Percentiles rank a stretch among this genome's conserved stretches.
These are phyloP conservation scores for Decapterus maruadsi DNA, from an alignment of 2,797 vertebrate genomes.

Conservation along the genomic window DNA sequence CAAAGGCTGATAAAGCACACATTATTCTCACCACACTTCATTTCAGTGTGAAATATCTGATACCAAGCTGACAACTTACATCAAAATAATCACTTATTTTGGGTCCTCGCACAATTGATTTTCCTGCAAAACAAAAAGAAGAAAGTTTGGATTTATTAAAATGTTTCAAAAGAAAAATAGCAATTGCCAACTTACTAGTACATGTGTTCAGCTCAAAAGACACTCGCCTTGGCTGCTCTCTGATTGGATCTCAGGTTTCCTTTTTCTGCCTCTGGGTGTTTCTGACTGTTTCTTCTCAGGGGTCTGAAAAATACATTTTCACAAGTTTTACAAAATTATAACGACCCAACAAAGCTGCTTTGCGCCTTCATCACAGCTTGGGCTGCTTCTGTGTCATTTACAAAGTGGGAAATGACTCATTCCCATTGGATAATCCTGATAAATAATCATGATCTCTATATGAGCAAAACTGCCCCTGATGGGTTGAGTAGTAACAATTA, in stretches of 20 bases:
- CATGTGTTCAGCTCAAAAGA: slow-evolving; percentile 21
- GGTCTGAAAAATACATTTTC: slow-evolving; percentile 84
- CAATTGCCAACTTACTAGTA: slow-evolving; percentile 3
- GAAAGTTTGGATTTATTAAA: slow-evolving; percentile 21
- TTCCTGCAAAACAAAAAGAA: slow-evolving; percentile 84
- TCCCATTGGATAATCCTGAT: slow-evolving; percentile 1
- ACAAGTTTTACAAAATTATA: not conserved
- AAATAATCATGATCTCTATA: not conserved
- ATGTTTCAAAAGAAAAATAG: slow-evolving; percentile 22
- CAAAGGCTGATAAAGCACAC: slow-evolving; percentile 5
- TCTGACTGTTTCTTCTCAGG: slow-evolving; percentile 98
- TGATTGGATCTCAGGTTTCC: slow-evolving; percentile 97
- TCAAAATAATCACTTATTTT: slow-evolving; percentile 99
- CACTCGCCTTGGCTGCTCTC: slow-evolving; percentile 96
- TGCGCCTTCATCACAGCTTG: not conserved
- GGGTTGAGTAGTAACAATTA: slow-evolving; percentile 3
- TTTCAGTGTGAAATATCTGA: slow-evolving; percentile 18
- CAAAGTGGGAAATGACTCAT: not conserved
- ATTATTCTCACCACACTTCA: not conserved
- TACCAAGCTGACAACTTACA: slow-evolving; percentile 84
- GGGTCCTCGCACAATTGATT: slow-evolving; percentile 93
- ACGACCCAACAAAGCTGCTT: not conserved
- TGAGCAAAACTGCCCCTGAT: not conserved
- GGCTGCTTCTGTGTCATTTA: not conserved
- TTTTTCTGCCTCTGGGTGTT: slow-evolving; percentile 95